Evolutionary conservation across 2,113 vertebrate species (phyloP), one percentile per base, ranked within the genome.

Genomic region (Vulpes ferrilata): DNA sequence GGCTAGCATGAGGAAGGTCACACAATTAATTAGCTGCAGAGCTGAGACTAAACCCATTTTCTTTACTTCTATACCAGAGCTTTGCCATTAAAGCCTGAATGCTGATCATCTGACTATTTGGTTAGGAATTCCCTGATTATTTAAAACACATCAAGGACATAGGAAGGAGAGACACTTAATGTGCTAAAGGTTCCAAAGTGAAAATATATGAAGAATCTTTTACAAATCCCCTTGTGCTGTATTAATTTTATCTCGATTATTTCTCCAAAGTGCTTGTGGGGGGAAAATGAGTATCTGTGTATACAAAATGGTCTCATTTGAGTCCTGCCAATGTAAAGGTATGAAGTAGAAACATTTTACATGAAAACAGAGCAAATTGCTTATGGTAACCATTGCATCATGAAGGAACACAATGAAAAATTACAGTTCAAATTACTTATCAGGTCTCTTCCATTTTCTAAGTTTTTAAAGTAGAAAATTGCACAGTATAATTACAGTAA

Each of bases 401-500:
- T 98, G 98, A 98, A 98, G 97, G 97, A 98, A 98, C 97, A 98
- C 98, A 99, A 98, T 99, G 98, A 98, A 98, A 97, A 98, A 98
- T 98, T 98, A 98, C 94, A 97, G 97, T 98, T 98, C 98, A 97
- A 98, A 98, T 98, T 98, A 98, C 97, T 98, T 98, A 98, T 98
- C 98, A 98, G 98, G 98, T 98, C 98, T 98, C 96, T 98, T 98
- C 98, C 98, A 98, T 98, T 99, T 99, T 98, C 97, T 97, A 98
- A 98, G 98, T 96, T 98, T 98, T 97, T 95, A 88, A 98, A 99
- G 98, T 98, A 98, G 98, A 98, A 99, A 99, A 99, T 99, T 98
- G 98, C 98, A 98, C 65, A 98, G 98, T 98, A 98, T 99, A 99
- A 99, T 99, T 99, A 98, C 98, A 98, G 97, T 94, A 98, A 98